Percentiles rank a stretch among this genome's conserved stretches.
Conservation (phyloP, 2,888 invertebrate species). For the Orchesellides sinensis region DNA sequence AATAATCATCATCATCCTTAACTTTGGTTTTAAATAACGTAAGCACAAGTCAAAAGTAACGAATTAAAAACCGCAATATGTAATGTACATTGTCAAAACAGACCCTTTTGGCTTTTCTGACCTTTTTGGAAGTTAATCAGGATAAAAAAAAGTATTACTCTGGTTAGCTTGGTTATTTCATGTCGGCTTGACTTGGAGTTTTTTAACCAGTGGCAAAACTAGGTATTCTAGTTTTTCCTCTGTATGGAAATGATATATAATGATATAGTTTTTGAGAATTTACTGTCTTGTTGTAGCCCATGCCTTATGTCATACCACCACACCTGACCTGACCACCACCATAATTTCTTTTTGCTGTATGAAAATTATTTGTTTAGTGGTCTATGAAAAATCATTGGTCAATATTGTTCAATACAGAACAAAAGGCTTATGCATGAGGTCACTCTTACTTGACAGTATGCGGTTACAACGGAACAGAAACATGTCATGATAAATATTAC, state of each 20-base stretch:
- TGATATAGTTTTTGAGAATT: not conserved
- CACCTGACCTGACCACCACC: no score
- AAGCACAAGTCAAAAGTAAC: not conserved
- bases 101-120: not conserved
- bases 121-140: not conserved
- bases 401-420: not conserved
- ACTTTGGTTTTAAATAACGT: not conserved
- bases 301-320: not conserved
- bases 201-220: not conserved
- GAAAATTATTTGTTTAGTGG: not conserved
- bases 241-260: not conserved
- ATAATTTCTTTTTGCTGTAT: no score
- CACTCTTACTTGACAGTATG: no score
- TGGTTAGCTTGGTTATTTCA: not conserved
- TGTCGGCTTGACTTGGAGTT: not conserved
- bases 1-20: not conserved
- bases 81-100: not conserved
- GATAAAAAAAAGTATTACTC: not conserved
- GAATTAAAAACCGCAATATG: not conserved
- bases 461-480: no score
- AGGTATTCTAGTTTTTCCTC: not conserved
- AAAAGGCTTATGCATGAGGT: not conserved
- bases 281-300: not conserved
- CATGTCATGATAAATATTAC: no score
- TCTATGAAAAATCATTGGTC: not conserved